These are phyloP conservation scores for Ephialtes manifestator DNA, from an alignment of 2,888 invertebrate species.

Conservation along the genomic window DNA sequence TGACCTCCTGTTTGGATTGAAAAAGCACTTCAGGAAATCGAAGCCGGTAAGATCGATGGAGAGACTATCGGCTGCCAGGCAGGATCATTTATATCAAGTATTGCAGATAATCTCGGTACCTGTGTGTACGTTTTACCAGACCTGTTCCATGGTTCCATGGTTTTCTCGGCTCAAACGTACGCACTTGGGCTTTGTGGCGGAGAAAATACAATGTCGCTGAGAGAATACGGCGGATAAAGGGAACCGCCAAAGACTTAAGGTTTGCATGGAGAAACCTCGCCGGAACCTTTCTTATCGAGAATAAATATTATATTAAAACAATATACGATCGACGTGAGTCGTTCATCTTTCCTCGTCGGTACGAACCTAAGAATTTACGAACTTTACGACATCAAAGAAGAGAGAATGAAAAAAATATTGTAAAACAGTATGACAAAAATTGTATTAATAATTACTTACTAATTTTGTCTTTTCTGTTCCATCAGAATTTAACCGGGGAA, in stretches of 20 bases:
- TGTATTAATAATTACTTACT: background rate
- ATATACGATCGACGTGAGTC: slow-evolving; percentile 24
- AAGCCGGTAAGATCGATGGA: slow-evolving; percentile 52
- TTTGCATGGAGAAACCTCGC: slow-evolving; percentile 42
- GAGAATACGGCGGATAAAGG: slow-evolving; percentile 41
- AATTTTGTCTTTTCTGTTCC: no score
- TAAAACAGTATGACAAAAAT: background rate
- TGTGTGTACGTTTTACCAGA: slow-evolving; percentile 25
- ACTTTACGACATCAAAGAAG: background rate
- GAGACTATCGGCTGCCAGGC: slow-evolving; percentile 47
- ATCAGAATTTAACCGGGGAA: no score
- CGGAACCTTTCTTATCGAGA: slow-evolving; percentile 57
- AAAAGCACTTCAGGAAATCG: background rate
- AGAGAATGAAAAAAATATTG: background rate
- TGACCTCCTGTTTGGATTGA: background rate
- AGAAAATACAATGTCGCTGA: slow-evolving; percentile 28
- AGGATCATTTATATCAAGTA: slow-evolving; percentile 62
- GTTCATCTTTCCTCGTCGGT: background rate
- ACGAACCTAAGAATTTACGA: background rate
- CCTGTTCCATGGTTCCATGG: slow-evolving; percentile 18
- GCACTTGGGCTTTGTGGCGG: slow-evolving; percentile 19
- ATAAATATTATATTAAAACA: slow-evolving; percentile 62
- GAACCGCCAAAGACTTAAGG: slow-evolving; percentile 36
- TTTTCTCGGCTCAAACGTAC: slow-evolving; percentile 37
- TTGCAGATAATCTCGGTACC: slow-evolving; percentile 25